Evolutionary conservation across 2,888 invertebrate species (phyloP).

Genomic region (Agrilus biguttatus): DNA sequence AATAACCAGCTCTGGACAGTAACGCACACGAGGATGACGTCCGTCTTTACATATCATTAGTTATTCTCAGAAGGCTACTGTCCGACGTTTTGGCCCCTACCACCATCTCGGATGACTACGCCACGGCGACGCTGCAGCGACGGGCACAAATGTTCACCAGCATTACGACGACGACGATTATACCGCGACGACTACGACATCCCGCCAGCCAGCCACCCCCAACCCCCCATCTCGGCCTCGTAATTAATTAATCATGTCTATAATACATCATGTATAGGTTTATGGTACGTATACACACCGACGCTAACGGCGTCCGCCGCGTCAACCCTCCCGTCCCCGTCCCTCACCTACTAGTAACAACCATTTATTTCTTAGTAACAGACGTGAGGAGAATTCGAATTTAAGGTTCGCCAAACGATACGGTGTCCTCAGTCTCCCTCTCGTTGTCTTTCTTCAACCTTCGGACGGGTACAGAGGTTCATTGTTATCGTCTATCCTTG

Average conservation of each 20-base stretch:
- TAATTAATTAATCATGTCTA: slow-evolving; percentile 26
- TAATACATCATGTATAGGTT: slow-evolving; percentile 25
- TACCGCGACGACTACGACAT: slow-evolving; percentile 1
- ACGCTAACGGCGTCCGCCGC: too few species aligned
- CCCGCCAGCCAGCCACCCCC: slow-evolving; percentile 6
- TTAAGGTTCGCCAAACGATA: too few species aligned
- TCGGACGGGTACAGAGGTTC: too few species aligned
- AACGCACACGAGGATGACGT: slow-evolving; percentile 13
- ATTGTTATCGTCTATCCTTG: too few species aligned
- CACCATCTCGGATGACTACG: slow-evolving; percentile 10
- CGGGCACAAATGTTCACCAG: slow-evolving; percentile 5
- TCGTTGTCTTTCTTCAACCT: too few species aligned
- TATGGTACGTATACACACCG: slow-evolving; percentile 4
- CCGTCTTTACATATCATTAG: slow-evolving; percentile 32
- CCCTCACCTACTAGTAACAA: too few species aligned
- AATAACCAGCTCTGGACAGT: too few species aligned
- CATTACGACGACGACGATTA: slow-evolving; percentile 2
- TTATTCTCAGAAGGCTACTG: slow-evolving; percentile 26
- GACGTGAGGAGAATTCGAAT: too few species aligned
- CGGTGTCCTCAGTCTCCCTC: too few species aligned
- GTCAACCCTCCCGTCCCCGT: too few species aligned
- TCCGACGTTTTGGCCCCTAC: slow-evolving; percentile 14
- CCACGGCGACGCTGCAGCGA: slow-evolving; percentile 7
- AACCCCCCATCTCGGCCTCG: slow-evolving; percentile 14
- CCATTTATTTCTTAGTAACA: too few species aligned